Percentiles rank a stretch among this genome's conserved stretches.
These are phyloP conservation scores for Apogon talboti DNA, from an alignment of 2,797 vertebrate genomes.

Conservation along the genomic window DNA sequence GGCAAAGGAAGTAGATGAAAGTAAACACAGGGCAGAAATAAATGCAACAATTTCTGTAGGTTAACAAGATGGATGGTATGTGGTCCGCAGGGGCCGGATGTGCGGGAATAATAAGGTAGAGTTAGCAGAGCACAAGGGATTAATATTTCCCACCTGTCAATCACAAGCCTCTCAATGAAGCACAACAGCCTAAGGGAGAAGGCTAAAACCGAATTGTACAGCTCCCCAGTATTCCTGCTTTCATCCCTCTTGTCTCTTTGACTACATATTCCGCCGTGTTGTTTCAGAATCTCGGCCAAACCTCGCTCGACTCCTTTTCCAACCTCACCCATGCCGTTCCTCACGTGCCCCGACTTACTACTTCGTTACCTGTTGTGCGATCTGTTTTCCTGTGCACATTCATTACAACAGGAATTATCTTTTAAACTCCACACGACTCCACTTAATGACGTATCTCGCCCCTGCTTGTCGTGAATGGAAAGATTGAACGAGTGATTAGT, in stretches of 20 bases:
- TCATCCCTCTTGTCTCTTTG: constrained; percentile 38
- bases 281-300: background rate
- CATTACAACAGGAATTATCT: background rate
- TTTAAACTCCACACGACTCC: constrained; percentile 1
- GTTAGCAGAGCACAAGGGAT: constrained; percentile 42
- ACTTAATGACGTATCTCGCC: background rate
- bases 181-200: constrained; percentile 28
- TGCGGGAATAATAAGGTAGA: background rate
- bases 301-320: constrained; percentile 2
- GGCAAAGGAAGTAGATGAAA: no score
- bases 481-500: background rate
- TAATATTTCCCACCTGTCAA: constrained; percentile 52
- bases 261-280: no score
- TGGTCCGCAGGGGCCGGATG: constrained; percentile 24
- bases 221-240: constrained; percentile 39
- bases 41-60: constrained; percentile 22
- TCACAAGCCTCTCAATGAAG: constrained; percentile 45
- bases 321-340: background rate
- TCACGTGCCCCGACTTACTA: background rate
- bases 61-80: constrained; percentile 51
- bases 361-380: constrained; percentile 16
- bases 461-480: background rate
- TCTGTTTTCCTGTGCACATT: background rate
- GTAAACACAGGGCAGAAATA: constrained; percentile 33
- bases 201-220: constrained; percentile 30